Percentiles rank a stretch among this genome's conserved stretches.
Evolutionary conservation across 2,797 vertebrate species (phyloP).

Genomic region (Perodicticus potto): DNA sequence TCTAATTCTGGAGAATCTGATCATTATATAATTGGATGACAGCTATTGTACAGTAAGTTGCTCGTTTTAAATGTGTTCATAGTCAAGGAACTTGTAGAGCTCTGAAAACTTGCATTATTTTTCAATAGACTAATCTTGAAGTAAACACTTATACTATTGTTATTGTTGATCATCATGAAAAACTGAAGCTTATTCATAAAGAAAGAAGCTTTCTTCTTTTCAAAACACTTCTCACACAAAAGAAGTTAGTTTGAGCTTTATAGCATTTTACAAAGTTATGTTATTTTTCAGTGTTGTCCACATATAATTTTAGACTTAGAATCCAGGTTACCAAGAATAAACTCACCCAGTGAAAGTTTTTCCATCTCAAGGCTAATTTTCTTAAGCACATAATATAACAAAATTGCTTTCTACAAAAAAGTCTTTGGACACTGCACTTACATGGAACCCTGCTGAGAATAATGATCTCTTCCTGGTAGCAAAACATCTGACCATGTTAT

Average conservation of each 20-base stretch:
- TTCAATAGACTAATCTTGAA: not conserved
- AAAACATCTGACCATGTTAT: not conserved
- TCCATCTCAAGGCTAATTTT: slow-evolving; percentile 27
- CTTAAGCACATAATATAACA: slow-evolving; percentile 23
- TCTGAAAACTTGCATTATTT: not conserved
- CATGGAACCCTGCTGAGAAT: slow-evolving; percentile 18
- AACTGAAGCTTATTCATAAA: not conserved
- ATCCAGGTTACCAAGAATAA: not conserved
- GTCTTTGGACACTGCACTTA: not conserved
- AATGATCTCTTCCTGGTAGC: slow-evolving; percentile 38
- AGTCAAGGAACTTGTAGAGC: not conserved
- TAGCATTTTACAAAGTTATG: not conserved
- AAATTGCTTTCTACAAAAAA: slow-evolving; percentile 33
- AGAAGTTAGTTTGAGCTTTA: not conserved
- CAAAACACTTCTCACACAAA: not conserved
- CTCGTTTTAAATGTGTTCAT: not conserved
- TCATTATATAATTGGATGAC: not conserved
- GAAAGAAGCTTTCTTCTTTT: not conserved
- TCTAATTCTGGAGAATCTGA: not conserved
- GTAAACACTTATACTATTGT: not conserved
- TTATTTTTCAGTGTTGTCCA: not conserved
- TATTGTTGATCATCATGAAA: not conserved
- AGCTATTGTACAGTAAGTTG: not conserved
- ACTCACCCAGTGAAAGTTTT: not conserved
- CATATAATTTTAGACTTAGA: slow-evolving; percentile 21